A percentile compares a stretch with the other conserved stretches of the same genome.
phyloP scores from a whole-genome alignment of 2,888 invertebrate genomes.

The Polyommatus icarus region DNA sequence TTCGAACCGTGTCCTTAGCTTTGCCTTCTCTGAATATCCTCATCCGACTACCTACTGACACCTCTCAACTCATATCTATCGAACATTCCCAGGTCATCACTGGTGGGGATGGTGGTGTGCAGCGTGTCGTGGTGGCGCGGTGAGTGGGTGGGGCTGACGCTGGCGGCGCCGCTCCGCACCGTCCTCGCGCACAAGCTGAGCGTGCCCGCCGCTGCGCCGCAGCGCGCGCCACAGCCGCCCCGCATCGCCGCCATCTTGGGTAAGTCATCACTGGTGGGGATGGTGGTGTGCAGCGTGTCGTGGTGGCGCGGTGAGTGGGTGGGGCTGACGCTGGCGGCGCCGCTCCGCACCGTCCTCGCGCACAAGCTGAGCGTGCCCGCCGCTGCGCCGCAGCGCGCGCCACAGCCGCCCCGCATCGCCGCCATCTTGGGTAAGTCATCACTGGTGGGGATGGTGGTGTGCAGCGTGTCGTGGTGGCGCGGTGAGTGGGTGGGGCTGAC shows the following conservation, averaged over 20 bases:
- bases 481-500: constrained; percentile 84
- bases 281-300: constrained; percentile 80
- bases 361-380: constrained; percentile 65
- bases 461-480: constrained; percentile 82
- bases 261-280: constrained; percentile 65
- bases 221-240: constrained; percentile 43
- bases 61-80: too few species aligned
- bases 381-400: constrained; percentile 40
- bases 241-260: constrained; percentile 13
- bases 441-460: constrained; percentile 73
- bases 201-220: constrained; percentile 54
- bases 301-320: constrained; percentile 84
- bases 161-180: constrained; percentile 76
- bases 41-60: too few species aligned
- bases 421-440: constrained; percentile 50
- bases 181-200: constrained; percentile 66
- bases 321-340: constrained; percentile 80
- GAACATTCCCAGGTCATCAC: constrained; percentile 50
- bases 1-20: too few species aligned
- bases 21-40: too few species aligned
- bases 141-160: constrained; percentile 83
- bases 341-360: constrained; percentile 70
- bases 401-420: constrained; percentile 45
- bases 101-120: constrained; percentile 79
- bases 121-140: constrained; percentile 82